These are phyloP conservation scores for Wasmannia auropunctata DNA, from an alignment of 1,140 invertebrate genomes.

Conservation along the genomic window DNA sequence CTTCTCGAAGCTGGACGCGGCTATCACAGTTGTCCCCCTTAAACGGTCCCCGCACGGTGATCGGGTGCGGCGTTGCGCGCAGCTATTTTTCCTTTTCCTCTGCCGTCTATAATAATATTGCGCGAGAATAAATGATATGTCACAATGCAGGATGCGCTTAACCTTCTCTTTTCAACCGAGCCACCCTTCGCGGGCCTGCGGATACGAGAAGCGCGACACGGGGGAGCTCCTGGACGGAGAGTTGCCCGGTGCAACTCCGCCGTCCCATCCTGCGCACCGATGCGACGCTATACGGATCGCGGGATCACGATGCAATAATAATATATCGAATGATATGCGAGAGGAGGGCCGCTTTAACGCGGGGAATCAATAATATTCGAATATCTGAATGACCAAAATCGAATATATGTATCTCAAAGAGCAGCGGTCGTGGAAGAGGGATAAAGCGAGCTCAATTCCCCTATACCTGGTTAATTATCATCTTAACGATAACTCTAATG, in stretches of 20 bases:
- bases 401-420: background rate
- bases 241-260: background rate
- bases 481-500: conserved; percentile 72
- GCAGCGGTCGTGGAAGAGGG: background rate
- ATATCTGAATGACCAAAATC: background rate
- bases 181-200: background rate
- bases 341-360: background rate
- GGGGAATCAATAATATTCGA: background rate
- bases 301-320: background rate
- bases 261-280: background rate
- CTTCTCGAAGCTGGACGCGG: conserved; percentile 63
- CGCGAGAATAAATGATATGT: conserved; percentile 36
- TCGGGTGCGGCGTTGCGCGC: background rate
- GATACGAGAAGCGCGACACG: background rate
- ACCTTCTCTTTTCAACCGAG: background rate
- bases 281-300: background rate
- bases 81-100: background rate
- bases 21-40: conserved; percentile 69
- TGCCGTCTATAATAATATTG: background rate
- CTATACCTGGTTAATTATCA: conserved; percentile 24
- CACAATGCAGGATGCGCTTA: background rate
- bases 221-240: background rate
- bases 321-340: conserved; percentile 18
- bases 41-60: background rate
- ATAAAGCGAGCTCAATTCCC: background rate